phyloP scores from a whole-genome alignment of 2,797 vertebrate species.

The Myioborus miniatus region DNA sequence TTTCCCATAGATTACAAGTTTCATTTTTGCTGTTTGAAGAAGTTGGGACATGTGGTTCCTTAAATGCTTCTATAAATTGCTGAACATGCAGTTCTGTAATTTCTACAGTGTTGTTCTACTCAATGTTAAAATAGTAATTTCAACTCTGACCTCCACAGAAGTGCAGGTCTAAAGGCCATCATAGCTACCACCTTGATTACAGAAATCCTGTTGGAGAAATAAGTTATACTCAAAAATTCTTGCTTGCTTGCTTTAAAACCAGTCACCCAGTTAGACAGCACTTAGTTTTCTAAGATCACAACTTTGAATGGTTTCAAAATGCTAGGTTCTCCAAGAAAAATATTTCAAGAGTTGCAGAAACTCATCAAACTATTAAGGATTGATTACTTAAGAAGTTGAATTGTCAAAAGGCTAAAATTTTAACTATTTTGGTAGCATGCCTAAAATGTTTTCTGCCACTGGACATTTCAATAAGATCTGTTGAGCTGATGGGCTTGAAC shows the following conservation, averaged over 20 bases:
- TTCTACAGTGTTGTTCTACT: neutral
- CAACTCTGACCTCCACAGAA: neutral
- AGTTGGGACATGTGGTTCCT: neutral
- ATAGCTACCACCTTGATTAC: neutral
- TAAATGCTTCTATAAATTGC: neutral
- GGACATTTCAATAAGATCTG: accelerated
- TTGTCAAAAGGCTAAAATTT: neutral
- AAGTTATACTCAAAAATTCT: neutral
- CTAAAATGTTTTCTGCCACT: neutral
- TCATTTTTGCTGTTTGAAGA: neutral
- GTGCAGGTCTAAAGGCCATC: neutral
- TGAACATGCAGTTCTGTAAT: neutral
- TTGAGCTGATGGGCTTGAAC: neutral
- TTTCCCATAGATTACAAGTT: neutral
- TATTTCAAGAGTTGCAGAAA: neutral
- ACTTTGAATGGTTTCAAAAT: constrained; percentile 11
- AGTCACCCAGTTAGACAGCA: neutral
- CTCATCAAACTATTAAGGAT: neutral
- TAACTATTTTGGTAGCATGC: neutral
- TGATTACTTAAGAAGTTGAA: neutral
- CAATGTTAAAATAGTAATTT: neutral
- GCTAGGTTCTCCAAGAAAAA: constrained; percentile 7
- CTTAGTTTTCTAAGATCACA: neutral
- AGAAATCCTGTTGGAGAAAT: neutral
- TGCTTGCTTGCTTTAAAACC: neutral